Base-by-base conservation (phyloP, 1,140 invertebrate species). In the Hestina assimilis region DNA sequence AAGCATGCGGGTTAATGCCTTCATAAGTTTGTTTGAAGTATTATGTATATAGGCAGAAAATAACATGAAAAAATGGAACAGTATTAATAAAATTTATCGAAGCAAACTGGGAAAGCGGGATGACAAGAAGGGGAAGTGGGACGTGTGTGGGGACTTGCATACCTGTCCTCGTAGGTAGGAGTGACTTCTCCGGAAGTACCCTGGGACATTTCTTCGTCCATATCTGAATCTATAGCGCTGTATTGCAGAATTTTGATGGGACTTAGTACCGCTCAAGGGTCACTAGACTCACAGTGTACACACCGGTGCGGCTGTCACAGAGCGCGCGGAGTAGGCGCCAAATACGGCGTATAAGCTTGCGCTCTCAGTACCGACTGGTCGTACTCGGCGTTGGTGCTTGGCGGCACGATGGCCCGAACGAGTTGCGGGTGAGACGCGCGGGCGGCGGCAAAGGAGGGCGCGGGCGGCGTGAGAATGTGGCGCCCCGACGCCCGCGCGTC, bases 121-220 rank as follows among this genome's bases (percentile, higher is more conserved):
- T 51, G 31, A 15, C 28, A 42, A 42, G 50, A 11, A 43, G 6
- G 46, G 28, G 46, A 50, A 41, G 35, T 29, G 11, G 43, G 43
- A 17, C 26, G 40, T 40, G 11, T 50, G n/a, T n/a, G n/a, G n/a
- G n/a, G n/a, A n/a, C n/a, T n/a, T 51, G 54, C 74, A 75, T 72
- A 85, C 82, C 79, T 75, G 57, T 85, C 79, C 5, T 83, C 82
- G 56, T 75, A 83, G 19, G 70, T 70, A 23, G 79, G 82, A 6
- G 82, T 76, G 43, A 38, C 72, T 19, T 69, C 72, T 43, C 82
- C 74, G 28, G 82, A 85, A 61, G 57, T 67, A 38, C 52, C 71
- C 57, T 75, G 78, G 59, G 79, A 84, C 54, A 72, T 40, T 52
- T 83, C 76, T 56, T 73, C 71, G 63, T 85, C 82, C 79, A 85